Evolutionary conservation across 2,888 invertebrate species (phyloP).

Genomic region (Platycnemis pennipes): DNA sequence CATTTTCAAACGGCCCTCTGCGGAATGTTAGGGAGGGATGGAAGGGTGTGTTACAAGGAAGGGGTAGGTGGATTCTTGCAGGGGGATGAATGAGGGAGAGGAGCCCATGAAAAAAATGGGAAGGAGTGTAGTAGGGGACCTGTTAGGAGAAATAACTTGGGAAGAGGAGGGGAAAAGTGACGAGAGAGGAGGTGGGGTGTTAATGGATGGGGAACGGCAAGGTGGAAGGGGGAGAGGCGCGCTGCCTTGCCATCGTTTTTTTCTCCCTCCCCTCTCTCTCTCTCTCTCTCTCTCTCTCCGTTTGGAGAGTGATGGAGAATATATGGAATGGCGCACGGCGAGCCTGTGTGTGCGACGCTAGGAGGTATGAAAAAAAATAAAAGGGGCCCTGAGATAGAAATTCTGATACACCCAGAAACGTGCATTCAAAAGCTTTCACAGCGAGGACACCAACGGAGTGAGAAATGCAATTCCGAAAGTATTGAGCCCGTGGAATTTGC

Average conservation of each 20-base stretch:
- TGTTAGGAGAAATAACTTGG: not conserved
- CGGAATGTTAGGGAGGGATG: not conserved
- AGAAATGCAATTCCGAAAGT: not conserved
- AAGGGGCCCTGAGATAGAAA: not conserved
- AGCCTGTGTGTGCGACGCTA: not conserved
- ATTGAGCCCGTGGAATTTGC: constrained; percentile 4
- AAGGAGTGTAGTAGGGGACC: not conserved
- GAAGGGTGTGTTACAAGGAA: not conserved
- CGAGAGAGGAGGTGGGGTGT: not conserved
- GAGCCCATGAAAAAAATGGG: not conserved
- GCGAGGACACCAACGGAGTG: not conserved
- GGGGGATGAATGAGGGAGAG: not conserved
- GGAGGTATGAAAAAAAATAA: not conserved
- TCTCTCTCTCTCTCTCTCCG: not conserved
- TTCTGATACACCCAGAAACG: constrained; percentile 2
- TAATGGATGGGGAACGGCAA: not conserved
- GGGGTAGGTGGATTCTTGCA: no score
- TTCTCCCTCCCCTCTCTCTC: not conserved
- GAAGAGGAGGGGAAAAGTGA: no score
- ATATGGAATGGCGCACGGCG: not conserved
- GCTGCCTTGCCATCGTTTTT: no score
- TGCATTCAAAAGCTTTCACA: constrained; percentile 1
- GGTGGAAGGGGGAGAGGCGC: not conserved
- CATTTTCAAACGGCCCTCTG: not conserved
- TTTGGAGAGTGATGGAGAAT: not conserved